phyloP scores from a whole-genome alignment of 2,797 vertebrate genomes.

The Potorous gilbertii region DNA sequence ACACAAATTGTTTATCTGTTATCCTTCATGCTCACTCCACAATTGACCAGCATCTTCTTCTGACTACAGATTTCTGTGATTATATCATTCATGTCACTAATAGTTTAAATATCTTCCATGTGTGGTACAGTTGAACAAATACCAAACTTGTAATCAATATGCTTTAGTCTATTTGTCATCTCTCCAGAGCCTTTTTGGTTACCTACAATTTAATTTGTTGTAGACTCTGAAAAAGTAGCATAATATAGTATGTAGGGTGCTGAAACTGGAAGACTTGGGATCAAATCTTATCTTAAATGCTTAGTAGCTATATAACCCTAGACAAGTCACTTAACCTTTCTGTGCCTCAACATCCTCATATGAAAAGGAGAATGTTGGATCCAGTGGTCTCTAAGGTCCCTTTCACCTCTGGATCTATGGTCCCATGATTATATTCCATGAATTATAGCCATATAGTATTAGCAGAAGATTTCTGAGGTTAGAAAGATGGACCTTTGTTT shows the following conservation, averaged over 20 bases:
- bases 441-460: not conserved
- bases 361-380: no score
- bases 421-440: not conserved
- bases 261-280: not conserved
- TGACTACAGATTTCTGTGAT: not conserved
- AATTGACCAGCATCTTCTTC: not conserved
- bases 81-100: not conserved
- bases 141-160: not conserved
- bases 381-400: not conserved
- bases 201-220: not conserved
- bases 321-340: not conserved
- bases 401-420: not conserved
- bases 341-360: not conserved
- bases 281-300: constrained; percentile 8
- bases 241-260: not conserved
- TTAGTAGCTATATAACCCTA: not conserved
- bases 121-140: not conserved
- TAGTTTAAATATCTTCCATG: not conserved
- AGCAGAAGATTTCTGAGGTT: not conserved
- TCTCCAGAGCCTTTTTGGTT: not conserved
- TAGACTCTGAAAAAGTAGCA: not conserved
- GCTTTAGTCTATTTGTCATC: not conserved
- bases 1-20: not conserved
- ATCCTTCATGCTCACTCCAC: not conserved
- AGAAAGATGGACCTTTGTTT: not conserved